Evolutionary conservation across 1,140 invertebrate genomes (phyloP), one percentile per base, ranked within the genome.

Genomic region (Cydia fagiglandana): DNA sequence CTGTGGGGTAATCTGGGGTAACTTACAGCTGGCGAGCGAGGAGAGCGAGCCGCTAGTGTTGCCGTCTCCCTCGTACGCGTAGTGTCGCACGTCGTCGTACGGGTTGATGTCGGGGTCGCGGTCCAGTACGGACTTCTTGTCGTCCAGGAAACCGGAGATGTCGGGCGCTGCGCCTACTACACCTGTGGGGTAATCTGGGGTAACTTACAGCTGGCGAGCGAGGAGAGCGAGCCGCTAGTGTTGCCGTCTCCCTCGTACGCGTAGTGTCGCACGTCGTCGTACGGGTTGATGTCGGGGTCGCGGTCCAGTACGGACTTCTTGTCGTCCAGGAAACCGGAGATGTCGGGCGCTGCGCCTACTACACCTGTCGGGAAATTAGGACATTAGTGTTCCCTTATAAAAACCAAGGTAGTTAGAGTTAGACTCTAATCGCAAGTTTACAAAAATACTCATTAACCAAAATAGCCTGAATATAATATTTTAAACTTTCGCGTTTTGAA

Each of bases 211-310:
- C 98, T 98, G 76, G 97, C 97, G 66, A 99, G 94, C 4, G 98
- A 99, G 45, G 98, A 99, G 0, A 99, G 93, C 7, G 98, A 99
- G 76, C 98, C 98, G 75, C 94, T 95, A 2, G 96, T 96, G 87
- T 98, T 99, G 74, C 98, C 98, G 88, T 98, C 98, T 15, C 98
- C 98, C 93, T 99, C 98, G 86, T 99, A 99, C 34, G 97, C 98
- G 90, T 99, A 99, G 91, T 99, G 97, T 66, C 98, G 95, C 1
- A 99, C 96, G 93, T 99, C 98, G 90, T 99, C 98, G 88, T 97
- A 97, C 2, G 98, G 98, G 83, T 97, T 97, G 77, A 96, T 97
- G 81, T 97, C 96, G 0, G 96, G 96, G 93, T 99, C 98, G 80
- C 97, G 96, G 90, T 99, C 98, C 77, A 97, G 97, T 78, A 96